Base-by-base conservation (phyloP, 1,140 invertebrate genomes). In the Ceratina calcarata region DNA sequence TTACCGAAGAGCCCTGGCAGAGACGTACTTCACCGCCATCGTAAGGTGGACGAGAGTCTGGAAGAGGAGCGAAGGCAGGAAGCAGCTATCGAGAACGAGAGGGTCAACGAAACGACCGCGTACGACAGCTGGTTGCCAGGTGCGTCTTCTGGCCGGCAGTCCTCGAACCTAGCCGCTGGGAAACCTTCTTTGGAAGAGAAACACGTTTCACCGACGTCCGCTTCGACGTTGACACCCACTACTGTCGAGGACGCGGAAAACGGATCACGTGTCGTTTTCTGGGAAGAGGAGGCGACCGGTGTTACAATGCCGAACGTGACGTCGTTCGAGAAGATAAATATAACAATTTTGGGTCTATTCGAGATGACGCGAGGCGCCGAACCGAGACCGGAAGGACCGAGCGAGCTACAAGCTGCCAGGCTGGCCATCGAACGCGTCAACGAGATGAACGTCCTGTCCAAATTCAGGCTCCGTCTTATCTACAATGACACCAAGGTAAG, bases 401-500 rank as follows among this genome's bases (percentile, higher is more conserved):
- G 95, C 60, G 97, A 97, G 88, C 92, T 97, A 78, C 94, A 95
- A 15, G 96, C 96, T 0, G 97, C 97, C 1, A 93, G 93, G 80
- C 91, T 97, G 71, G 96, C 96, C 1, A 94, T 97, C 24, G 91
- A 95, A 67, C 95, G 96, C 73, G 95, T 97, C 86, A 97, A 97
- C 92, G 90, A 94, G 71, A 94, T 94, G 83, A 91, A 92, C 10
- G 86, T 97, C 66, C 92, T 97, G 24, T 94, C 95, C 0, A 96
- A 95, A 27, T 97, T 97, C 87, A 94, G 93, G 49, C 92, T 98
- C 51, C 94, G 95, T 76, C 94, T 97, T 64, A 93, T 97, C 80
- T 95, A 95, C 86, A 97, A 97, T 87, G 96, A 98, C 87, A 97
- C 97, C 1, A 95, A 96, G 95, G 97, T 97, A 93, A 92, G 91